Evolutionary conservation across 2,797 vertebrate species (phyloP).

Genomic region (Periophthalmus magnuspinnatus): DNA sequence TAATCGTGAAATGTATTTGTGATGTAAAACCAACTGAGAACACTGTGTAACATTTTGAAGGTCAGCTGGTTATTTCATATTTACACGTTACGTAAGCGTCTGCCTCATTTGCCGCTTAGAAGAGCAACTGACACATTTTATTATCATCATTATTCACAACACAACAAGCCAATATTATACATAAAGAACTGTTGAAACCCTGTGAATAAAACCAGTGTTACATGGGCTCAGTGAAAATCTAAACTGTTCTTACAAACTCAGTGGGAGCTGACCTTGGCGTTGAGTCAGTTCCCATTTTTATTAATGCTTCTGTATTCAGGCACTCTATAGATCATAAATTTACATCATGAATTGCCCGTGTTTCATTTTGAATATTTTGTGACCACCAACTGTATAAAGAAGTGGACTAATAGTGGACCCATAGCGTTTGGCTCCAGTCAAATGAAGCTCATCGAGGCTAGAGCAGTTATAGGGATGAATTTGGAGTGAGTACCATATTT

Average conservation of each 20-base stretch:
- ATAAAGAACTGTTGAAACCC: background rate
- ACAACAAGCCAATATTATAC: background rate
- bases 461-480: too few species aligned
- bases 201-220: background rate
- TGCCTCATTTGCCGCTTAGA: background rate
- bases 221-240: background rate
- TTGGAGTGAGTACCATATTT: too few species aligned
- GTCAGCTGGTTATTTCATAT: background rate
- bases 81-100: background rate
- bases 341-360: background rate
- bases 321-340: background rate
- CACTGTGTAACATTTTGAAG: background rate
- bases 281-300: background rate
- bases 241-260: constrained; percentile 1
- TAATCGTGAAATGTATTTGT: too few species aligned
- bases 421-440: too few species aligned
- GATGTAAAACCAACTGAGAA: too few species aligned
- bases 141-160: background rate
- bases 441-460: too few species aligned
- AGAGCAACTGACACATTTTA: background rate
- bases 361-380: background rate
- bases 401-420: too few species aligned
- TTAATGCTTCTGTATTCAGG: background rate
- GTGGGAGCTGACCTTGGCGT: constrained; percentile 7
- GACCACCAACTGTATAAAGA: too few species aligned